phyloP scores from a whole-genome alignment of 2,113 vertebrate genomes.

The Electrona antarctica region DNA sequence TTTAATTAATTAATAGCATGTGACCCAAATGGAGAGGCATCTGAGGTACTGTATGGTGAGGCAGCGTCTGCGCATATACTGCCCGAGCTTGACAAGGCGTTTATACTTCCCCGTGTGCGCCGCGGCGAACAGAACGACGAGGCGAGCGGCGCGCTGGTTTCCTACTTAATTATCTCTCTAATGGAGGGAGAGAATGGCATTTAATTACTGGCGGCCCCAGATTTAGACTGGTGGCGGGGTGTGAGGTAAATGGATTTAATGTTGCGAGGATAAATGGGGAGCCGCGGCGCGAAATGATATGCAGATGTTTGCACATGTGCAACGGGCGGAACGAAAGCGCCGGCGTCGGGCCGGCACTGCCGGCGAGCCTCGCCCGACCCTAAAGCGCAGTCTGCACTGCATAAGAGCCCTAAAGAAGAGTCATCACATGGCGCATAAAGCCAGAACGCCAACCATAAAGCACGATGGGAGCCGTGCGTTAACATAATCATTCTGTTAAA shows the following conservation, averaged over 20 bases:
- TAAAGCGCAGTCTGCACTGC: slow-evolving; percentile 33
- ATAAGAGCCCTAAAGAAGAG: slow-evolving; percentile 31
- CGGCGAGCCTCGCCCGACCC: background rate
- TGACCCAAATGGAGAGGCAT: slow-evolving; percentile 47
- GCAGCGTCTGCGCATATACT: slow-evolving; percentile 59
- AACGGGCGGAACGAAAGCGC: slow-evolving; percentile 58
- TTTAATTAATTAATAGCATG: slow-evolving; percentile 26
- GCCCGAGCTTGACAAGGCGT: slow-evolving; percentile 35
- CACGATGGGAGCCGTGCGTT: slow-evolving; percentile 28
- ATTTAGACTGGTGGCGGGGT: slow-evolving; percentile 69
- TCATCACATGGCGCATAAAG: slow-evolving; percentile 52
- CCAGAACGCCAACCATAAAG: slow-evolving; percentile 24
- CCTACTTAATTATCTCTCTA: slow-evolving; percentile 79
- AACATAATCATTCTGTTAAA: slow-evolving; percentile 36
- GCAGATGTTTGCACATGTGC: slow-evolving; percentile 77
- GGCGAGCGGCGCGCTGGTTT: slow-evolving; percentile 56
- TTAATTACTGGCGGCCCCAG: slow-evolving; percentile 75
- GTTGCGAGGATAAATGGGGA: slow-evolving; percentile 73
- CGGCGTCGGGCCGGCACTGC: too few relatives aligned
- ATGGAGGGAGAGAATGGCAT: slow-evolving; percentile 78
- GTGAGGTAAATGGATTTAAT: slow-evolving; percentile 79
- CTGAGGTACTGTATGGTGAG: slow-evolving; percentile 33
- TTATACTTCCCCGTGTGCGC: slow-evolving; percentile 37
- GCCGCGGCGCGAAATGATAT: slow-evolving; percentile 60
- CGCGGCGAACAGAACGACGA: slow-evolving; percentile 64